phyloP scores from a whole-genome alignment of 2,888 invertebrate species.

The Drosophila infuscata region DNA sequence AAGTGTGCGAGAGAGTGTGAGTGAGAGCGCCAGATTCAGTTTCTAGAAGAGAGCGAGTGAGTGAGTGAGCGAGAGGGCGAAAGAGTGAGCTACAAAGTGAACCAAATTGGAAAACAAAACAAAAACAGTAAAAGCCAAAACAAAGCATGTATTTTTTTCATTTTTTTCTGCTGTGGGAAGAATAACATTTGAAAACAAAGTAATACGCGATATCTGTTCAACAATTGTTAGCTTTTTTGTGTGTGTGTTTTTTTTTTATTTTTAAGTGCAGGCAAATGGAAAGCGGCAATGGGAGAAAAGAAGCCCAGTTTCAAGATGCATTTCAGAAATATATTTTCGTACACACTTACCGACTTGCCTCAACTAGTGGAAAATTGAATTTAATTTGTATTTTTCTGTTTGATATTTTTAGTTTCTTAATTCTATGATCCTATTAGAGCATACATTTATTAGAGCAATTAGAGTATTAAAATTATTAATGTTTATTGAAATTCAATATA shows the following conservation, averaged over 20 bases:
- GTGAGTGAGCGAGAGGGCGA: neutral
- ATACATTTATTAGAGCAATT: neutral
- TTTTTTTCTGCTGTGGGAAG: neutral
- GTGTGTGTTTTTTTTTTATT: neutral
- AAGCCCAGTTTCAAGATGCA: constrained; percentile 2
- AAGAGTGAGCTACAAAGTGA: constrained; percentile 17
- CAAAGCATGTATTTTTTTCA: neutral
- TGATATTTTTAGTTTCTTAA: neutral
- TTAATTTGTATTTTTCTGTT: neutral
- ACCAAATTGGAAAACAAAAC: constrained; percentile 17
- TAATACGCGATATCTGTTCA: neutral
- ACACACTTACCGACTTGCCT: neutral
- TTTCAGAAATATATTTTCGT: neutral
- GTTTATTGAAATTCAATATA: neutral
- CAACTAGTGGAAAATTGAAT: neutral
- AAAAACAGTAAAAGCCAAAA: constrained; percentile 1
- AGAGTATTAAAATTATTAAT: neutral
- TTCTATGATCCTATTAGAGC: neutral
- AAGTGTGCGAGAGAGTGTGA: constrained; percentile 4
- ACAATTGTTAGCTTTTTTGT: neutral
- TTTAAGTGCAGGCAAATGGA: constrained; percentile 2
- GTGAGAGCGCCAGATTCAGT: constrained; percentile 1
- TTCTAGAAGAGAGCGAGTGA: neutral
- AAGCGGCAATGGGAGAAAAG: constrained; percentile 1
- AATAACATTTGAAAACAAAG: neutral